phyloP scores from a whole-genome alignment of 2,888 invertebrate genomes.

The Drosophila greeni region DNA sequence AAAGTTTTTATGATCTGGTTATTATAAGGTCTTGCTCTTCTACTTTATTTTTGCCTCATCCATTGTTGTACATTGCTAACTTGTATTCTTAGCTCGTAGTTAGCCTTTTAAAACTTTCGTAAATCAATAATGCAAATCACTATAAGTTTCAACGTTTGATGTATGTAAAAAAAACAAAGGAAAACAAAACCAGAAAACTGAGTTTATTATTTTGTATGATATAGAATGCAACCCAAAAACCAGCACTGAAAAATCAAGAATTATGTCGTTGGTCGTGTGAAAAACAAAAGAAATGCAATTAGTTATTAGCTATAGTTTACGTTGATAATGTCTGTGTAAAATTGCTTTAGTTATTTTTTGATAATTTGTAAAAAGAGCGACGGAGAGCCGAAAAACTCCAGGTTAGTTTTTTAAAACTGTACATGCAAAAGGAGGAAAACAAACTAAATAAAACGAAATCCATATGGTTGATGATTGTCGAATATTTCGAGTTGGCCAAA shows the following conservation, averaged over 20 bases:
- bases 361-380: conserved; percentile 64
- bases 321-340: conserved; percentile 56
- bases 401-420: conserved; percentile 66
- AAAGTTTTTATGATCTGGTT: too few relatives aligned
- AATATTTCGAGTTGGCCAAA: conserved; percentile 39
- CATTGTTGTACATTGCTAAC: conserved; percentile 23
- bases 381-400: conserved; percentile 36
- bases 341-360: conserved; percentile 65
- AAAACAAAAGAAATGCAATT: conserved; percentile 53
- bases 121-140: conserved; percentile 27
- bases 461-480: conserved; percentile 52
- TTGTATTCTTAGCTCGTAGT: conserved; percentile 50
- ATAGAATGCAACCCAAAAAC: conserved; percentile 8
- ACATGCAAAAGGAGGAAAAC: conserved; percentile 33
- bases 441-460: conserved; percentile 24
- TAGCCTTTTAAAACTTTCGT: conserved; percentile 42
- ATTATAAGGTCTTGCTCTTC: background rate
- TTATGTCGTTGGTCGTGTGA: conserved; percentile 3
- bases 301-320: conserved; percentile 55
- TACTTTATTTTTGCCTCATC: conserved; percentile 8
- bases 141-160: conserved; percentile 16
- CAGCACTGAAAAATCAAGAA: conserved; percentile 12
- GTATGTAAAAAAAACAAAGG: conserved; percentile 4
- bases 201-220: conserved; percentile 30
- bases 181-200: conserved; percentile 2